A percentile compares a stretch with the other conserved stretches of the same genome.
phyloP scores from a whole-genome alignment of 2,888 invertebrate species.

The Herminia tarsipennalis region DNA sequence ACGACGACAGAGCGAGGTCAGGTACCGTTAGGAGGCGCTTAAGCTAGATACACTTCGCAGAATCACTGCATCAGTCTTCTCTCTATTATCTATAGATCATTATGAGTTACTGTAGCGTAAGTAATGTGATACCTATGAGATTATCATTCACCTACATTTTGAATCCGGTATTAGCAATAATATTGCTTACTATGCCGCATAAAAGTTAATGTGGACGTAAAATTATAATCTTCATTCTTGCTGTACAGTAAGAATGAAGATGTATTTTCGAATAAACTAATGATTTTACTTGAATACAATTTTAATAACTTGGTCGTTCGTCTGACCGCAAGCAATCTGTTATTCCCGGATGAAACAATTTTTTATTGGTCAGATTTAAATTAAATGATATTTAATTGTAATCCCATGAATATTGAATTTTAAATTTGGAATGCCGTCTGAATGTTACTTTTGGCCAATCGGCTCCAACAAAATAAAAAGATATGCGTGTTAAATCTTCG shows the following conservation, averaged over 20 bases:
- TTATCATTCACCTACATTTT: conserved; percentile 14
- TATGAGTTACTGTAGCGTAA: conserved; percentile 18
- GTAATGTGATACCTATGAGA: neutral
- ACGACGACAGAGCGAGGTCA: conserved; percentile 17
- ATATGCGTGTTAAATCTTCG: conserved; percentile 28
- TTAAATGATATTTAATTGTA: conserved; percentile 21
- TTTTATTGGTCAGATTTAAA: too few relatives aligned
- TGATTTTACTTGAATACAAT: too few relatives aligned
- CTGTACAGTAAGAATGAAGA: too few relatives aligned
- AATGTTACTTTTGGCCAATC: conserved; percentile 24
- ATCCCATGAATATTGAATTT: conserved; percentile 27
- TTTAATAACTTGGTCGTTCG: too few relatives aligned
- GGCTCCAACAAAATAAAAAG: conserved; percentile 27
- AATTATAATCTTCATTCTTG: too few relatives aligned
- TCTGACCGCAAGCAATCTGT: too few relatives aligned
- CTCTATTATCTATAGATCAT: conserved; percentile 23
- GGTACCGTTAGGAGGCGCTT: conserved; percentile 39
- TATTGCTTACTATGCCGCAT: too few relatives aligned
- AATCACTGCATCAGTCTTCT: conserved; percentile 36
- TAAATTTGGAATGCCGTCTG: conserved; percentile 17
- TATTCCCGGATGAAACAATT: too few relatives aligned
- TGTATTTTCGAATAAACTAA: too few relatives aligned
- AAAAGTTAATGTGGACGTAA: too few relatives aligned
- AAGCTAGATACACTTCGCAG: conserved; percentile 37
- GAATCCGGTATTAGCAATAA: conserved; percentile 9